Base-by-base conservation (phyloP, 1,140 invertebrate species). In the Sarcophaga peregrina region DNA sequence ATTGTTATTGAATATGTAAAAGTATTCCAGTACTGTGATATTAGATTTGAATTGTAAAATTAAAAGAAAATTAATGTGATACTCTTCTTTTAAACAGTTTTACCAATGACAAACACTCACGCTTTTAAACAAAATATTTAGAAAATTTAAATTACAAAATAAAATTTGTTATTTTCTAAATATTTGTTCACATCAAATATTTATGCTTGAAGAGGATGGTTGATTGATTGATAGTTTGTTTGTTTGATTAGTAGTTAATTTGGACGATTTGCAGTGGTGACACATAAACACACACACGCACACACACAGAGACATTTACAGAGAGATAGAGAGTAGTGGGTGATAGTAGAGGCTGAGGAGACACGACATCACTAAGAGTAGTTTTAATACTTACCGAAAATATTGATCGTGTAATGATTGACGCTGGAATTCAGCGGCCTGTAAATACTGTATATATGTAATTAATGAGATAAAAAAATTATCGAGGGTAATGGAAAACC, bases 391-490 rank as follows among this genome's bases (percentile, higher is more conserved):
- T 90, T 82, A 90, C 90, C 90, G 90, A 82, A 90, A 90, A 84
- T 90, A 90, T 85, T 90, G 90, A 86, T 90, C 90, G 78, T 90
- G 89, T 82, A 90, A 85, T 74, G 89, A 90, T 84, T 90, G 90
- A 83, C 90, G 88, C 84, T 90, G 90, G 83, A 90, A 89, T 84
- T 90, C 90, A 85, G 90, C 90, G 83, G 90, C 90, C 89, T 90
- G 88, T 85, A 90, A 90, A 89, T 90, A 89, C 89, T 90, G 86
- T 89, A 90, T 88, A 86, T 90, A 89, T 90, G 87, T 88, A 89
- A 90, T 90, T 90, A 88, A 88, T 87, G 83, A 89, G 85, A 86
- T 87, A 85, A 84, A 85, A 86, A 87, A 84, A 85, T 86, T 80
- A 46, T 84, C 73, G 52, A 80, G 85, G 46, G 84, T 84, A 86